A percentile compares a stretch with the other conserved stretches of the same genome.
Conservation (phyloP, 2,888 invertebrate species). For the Nudaria mundana region DNA sequence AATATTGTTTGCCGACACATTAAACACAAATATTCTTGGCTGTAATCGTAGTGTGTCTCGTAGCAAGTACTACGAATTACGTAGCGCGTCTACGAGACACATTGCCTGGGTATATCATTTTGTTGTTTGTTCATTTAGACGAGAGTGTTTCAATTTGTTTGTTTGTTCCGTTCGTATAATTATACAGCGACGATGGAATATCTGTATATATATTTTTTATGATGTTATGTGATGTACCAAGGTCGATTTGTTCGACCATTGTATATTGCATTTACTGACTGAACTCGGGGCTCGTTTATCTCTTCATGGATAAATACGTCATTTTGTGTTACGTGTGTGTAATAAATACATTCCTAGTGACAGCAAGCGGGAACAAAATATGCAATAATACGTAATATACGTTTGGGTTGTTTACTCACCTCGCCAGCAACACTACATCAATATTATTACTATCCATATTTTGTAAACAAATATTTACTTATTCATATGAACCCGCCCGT, state of each 20-base stretch:
- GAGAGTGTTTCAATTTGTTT: constrained; percentile 8
- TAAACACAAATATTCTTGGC: constrained; percentile 1
- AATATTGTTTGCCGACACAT: background rate
- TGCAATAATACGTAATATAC: background rate
- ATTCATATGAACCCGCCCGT: constrained; percentile 19
- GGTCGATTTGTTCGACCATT: too few relatives aligned
- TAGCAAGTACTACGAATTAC: constrained; percentile 24
- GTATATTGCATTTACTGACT: too few relatives aligned
- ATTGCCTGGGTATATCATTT: constrained; percentile 6
- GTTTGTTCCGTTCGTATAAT: constrained; percentile 8
- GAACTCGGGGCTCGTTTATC: too few relatives aligned
- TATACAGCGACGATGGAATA: background rate
- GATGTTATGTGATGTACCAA: too few relatives aligned
- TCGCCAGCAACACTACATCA: constrained; percentile 7
- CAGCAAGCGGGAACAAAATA: background rate
- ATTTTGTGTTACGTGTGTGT: too few relatives aligned
- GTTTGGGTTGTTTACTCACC: constrained; percentile 5
- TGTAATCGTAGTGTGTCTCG: constrained; percentile 8
- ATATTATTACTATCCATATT: constrained; percentile 11
- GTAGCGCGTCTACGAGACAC: constrained; percentile 29
- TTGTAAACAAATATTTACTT: constrained; percentile 30
- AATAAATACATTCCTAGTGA: too few relatives aligned
- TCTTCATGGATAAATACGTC: too few relatives aligned
- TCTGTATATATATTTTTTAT: background rate
- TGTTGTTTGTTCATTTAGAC: constrained; percentile 9